These are phyloP conservation scores for Sylvietta virens DNA, from an alignment of 2,113 vertebrate species.

Conservation along the genomic window DNA sequence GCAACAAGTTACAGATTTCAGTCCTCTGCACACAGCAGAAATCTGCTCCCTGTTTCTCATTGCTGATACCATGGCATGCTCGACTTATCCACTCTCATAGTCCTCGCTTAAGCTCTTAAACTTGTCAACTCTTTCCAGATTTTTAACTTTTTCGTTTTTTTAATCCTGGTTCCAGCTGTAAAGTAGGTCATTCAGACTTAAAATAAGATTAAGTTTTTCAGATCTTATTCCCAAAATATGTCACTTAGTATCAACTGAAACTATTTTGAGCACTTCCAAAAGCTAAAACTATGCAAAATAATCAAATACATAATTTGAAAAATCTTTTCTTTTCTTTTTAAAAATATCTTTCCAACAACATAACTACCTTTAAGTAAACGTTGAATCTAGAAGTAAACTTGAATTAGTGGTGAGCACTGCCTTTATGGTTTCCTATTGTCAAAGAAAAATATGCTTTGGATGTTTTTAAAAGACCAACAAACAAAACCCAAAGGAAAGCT, in stretches of 20 bases:
- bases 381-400: neutral
- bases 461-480: neutral
- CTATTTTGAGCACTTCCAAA: neutral
- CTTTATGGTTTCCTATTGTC: neutral
- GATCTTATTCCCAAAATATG: constrained; percentile 6
- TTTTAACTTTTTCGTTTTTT: neutral
- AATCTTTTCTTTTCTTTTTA: neutral
- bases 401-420: neutral
- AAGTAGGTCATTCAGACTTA: neutral
- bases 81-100: neutral
- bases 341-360: neutral
- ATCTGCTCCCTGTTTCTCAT: neutral
- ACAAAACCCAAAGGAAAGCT: neutral
- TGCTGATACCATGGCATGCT: neutral
- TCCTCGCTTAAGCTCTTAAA: neutral
- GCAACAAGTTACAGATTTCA: neutral
- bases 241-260: neutral
- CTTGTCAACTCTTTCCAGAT: neutral
- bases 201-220: neutral
- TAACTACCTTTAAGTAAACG: neutral
- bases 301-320: neutral
- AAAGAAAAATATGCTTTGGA: neutral
- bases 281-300: neutral
- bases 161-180: neutral
- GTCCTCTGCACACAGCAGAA: neutral